Evolutionary conservation across 2,113 vertebrate species (phyloP).

Genomic region (Typhlomys cinereus): DNA sequence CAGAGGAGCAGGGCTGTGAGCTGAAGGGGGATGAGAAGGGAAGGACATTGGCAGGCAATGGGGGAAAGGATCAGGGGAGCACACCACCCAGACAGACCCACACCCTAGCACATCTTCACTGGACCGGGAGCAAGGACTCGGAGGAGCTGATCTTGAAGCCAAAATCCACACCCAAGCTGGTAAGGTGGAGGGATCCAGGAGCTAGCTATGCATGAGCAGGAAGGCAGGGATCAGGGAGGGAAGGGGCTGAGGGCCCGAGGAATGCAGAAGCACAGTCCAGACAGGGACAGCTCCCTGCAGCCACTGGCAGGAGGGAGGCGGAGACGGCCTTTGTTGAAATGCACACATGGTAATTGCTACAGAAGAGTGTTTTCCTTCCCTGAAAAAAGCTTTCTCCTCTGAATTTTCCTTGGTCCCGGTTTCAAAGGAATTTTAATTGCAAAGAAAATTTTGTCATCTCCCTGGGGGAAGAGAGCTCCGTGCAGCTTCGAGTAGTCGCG

Average conservation of each 20-base stretch:
- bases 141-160: not conserved
- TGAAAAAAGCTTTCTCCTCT: conserved; percentile 79
- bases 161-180: not conserved
- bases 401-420: conserved; percentile 85
- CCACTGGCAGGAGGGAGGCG: conserved; percentile 42
- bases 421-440: conserved; percentile 91
- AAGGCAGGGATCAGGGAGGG: not conserved
- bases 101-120: fast-evolving
- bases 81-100: not conserved
- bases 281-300: conserved; percentile 1
- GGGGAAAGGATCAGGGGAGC: not conserved
- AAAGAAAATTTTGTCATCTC: conserved; percentile 86
- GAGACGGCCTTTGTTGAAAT: conserved; percentile 77
- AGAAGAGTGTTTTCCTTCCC: conserved; percentile 77
- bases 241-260: not conserved
- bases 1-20: not conserved
- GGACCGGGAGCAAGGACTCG: not conserved
- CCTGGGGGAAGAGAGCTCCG: conserved; percentile 81
- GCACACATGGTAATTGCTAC: conserved; percentile 76
- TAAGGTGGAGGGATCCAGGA: not conserved
- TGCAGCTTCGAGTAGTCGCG: conserved; percentile 80
- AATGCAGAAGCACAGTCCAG: not conserved
- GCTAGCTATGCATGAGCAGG: not conserved
- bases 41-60: not conserved
- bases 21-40: too few species aligned